A percentile compares a stretch with the other conserved stretches of the same genome.
Evolutionary conservation across 2,113 vertebrate species (phyloP).

Genomic region (Dipodomys merriami): DNA sequence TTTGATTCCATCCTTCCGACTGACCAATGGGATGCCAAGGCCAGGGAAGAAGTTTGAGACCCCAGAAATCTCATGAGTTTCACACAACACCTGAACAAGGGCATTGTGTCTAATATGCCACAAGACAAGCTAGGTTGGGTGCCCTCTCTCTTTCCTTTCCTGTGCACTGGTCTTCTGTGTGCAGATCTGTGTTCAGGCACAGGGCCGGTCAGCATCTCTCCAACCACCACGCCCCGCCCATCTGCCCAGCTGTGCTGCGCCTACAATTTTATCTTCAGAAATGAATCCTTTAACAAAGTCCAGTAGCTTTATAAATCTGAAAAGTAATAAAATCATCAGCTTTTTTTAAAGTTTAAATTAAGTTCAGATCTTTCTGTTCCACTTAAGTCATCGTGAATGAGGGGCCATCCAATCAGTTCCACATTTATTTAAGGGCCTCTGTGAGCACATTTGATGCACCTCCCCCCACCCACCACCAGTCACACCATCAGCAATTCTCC

Average conservation of each 20-base stretch:
- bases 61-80: no score
- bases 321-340: conserved; percentile 39
- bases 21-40: background rate
- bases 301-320: conserved; percentile 49
- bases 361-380: background rate
- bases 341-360: conserved; percentile 36
- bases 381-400: background rate
- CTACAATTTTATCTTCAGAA: background rate
- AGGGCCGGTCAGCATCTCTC: no score
- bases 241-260: background rate
- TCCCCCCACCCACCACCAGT: background rate
- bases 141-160: background rate
- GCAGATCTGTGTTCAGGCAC: rapidly evolving
- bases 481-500: background rate
- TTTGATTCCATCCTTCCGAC: rapidly evolving
- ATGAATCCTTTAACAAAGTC: background rate
- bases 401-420: background rate
- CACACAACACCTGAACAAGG: no score
- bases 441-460: rapidly evolving
- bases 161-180: background rate
- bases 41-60: rapidly evolving
- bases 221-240: rapidly evolving
- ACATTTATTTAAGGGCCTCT: background rate
- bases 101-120: rapidly evolving
- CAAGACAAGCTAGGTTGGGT: rapidly evolving